These are phyloP conservation scores for Habroteleia sp. DNA, from an alignment of 2,888 invertebrate species.

Conservation along the genomic window DNA sequence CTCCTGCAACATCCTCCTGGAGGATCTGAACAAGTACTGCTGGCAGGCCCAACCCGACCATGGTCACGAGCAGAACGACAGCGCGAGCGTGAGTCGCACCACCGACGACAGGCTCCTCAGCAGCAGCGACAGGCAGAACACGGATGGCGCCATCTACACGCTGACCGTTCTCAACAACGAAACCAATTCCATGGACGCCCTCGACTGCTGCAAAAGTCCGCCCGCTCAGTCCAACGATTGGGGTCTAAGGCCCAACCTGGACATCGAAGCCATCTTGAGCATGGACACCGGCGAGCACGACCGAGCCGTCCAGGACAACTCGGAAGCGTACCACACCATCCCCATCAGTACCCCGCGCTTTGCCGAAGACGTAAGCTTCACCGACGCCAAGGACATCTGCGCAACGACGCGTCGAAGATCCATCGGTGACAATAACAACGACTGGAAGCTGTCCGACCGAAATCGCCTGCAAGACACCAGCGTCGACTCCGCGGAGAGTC, in stretches of 20 bases:
- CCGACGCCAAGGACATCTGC: conserved; percentile 84
- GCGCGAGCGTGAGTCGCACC: conserved; percentile 81
- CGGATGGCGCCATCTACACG: conserved; percentile 88
- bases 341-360: conserved; percentile 78
- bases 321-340: conserved; percentile 73
- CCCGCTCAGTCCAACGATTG: conserved; percentile 84
- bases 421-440: conserved; percentile 87
- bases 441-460: conserved; percentile 90
- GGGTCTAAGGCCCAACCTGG: conserved; percentile 86
- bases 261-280: conserved; percentile 90
- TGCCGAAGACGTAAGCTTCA: conserved; percentile 90
- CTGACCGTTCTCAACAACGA: conserved; percentile 92
- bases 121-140: conserved; percentile 81
- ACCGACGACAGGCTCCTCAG: conserved; percentile 81
- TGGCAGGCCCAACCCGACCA: conserved; percentile 82
- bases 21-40: conserved; percentile 92
- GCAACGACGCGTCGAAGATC: conserved; percentile 63
- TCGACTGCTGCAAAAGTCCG: conserved; percentile 81
- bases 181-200: conserved; percentile 79
- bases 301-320: conserved; percentile 83
- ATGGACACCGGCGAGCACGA: conserved; percentile 85
- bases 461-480: conserved; percentile 79
- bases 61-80: conserved; percentile 80
- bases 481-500: conserved; percentile 85
- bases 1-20: conserved; percentile 83